These are phyloP conservation scores for Dendrolimus houi DNA, from an alignment of 2,888 invertebrate genomes.

Conservation along the genomic window DNA sequence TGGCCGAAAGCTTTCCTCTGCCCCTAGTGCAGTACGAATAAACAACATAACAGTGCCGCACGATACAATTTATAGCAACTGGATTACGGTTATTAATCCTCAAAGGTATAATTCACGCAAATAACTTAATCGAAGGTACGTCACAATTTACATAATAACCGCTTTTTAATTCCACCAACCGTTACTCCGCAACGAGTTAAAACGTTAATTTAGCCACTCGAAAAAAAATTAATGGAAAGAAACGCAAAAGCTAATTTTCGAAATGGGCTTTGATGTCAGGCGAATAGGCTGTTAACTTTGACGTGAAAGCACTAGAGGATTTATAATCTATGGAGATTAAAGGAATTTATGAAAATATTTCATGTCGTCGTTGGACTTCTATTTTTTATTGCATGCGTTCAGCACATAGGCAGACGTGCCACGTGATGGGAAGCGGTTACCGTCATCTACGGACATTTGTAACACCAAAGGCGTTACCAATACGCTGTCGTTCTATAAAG, in stretches of 20 bases:
- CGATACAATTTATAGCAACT: conserved; percentile 3
- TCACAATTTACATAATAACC: conserved; percentile 42
- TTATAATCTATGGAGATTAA: background rate
- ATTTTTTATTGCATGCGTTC: too few relatives aligned
- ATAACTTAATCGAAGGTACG: conserved; percentile 41
- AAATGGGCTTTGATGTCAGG: background rate
- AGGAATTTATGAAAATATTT: too few relatives aligned
- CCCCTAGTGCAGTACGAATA: too few relatives aligned
- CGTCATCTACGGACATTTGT: too few relatives aligned
- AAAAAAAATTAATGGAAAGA: conserved; percentile 8
- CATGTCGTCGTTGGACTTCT: too few relatives aligned
- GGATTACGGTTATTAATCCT: conserved; percentile 28
- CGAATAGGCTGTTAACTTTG: background rate
- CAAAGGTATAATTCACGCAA: conserved; percentile 39
- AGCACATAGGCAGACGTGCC: too few relatives aligned
- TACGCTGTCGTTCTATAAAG: too few relatives aligned
- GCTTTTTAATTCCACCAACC: conserved; percentile 17
- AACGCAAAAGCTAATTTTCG: background rate
- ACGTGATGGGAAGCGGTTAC: too few relatives aligned
- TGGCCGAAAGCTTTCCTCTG: too few relatives aligned
- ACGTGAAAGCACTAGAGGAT: background rate
- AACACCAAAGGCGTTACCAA: too few relatives aligned
- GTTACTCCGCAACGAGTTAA: conserved; percentile 23
- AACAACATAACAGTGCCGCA: background rate
- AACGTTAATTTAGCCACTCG: conserved; percentile 15